Conservation (phyloP, 2,113 vertebrate genomes). For the Trematocara nigrifrons region DNA sequence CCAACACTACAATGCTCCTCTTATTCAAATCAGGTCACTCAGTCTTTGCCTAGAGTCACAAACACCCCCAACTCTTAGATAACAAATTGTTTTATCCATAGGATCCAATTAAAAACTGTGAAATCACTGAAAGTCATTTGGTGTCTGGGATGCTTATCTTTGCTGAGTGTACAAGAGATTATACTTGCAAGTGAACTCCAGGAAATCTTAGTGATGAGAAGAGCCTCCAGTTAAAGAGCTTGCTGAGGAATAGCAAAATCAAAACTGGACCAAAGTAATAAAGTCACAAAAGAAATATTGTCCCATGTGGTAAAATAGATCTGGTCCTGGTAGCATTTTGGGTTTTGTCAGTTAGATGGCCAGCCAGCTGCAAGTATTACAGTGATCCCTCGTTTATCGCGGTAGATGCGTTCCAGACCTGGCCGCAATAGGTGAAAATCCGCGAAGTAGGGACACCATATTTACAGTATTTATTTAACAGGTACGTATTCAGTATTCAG, state of each 20-base stretch:
- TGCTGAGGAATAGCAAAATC: slow-evolving; percentile 11
- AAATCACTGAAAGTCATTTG: slow-evolving; percentile 57
- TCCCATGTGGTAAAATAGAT: not conserved
- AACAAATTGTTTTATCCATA: slow-evolving; percentile 60
- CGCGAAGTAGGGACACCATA: too few species aligned
- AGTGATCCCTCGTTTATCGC: too few species aligned
- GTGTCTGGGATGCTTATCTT: slow-evolving; percentile 54
- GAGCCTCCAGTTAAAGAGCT: not conserved
- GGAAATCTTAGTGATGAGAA: slow-evolving; percentile 19
- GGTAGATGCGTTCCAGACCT: too few species aligned
- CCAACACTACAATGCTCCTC: not conserved
- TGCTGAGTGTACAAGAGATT: slow-evolving; percentile 42
- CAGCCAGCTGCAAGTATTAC: not conserved
- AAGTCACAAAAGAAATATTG: not conserved
- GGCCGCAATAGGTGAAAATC: too few species aligned
- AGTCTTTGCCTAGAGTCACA: slow-evolving; percentile 41
- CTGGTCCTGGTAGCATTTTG: not conserved
- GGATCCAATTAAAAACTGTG: slow-evolving; percentile 67
- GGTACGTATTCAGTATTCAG: too few species aligned
- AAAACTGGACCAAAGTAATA: not conserved
- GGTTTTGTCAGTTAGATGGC: not conserved
- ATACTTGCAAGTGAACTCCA: slow-evolving; percentile 35
- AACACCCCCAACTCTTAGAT: slow-evolving; percentile 38
- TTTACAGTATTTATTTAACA: too few species aligned
- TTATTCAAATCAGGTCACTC: slow-evolving; percentile 29